A percentile compares a stretch with the other conserved stretches of the same genome.
phyloP scores from a whole-genome alignment of 1,140 invertebrate species.

The Acromyrmex echinatior region DNA sequence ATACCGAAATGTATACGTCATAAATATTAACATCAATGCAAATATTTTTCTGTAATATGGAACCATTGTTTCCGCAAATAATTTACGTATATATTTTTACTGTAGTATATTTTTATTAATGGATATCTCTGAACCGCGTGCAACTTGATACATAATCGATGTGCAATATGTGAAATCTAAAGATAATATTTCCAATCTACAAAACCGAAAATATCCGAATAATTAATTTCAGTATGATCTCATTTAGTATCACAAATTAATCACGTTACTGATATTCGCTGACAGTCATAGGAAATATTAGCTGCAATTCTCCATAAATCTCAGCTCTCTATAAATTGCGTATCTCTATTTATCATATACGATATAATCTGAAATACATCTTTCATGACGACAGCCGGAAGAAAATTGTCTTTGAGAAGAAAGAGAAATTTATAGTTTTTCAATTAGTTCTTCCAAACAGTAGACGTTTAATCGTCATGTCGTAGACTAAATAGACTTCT shows the following conservation, averaged over 20 bases:
- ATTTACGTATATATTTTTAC: constrained; percentile 54
- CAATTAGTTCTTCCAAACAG: background rate
- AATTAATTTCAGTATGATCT: constrained; percentile 49
- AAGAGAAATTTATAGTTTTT: background rate
- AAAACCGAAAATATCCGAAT: constrained; percentile 53
- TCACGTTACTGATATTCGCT: constrained; percentile 7
- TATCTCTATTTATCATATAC: background rate
- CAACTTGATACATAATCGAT: constrained; percentile 58
- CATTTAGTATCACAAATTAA: constrained; percentile 43
- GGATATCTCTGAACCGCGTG: constrained; percentile 27
- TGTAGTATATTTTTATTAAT: constrained; percentile 52
- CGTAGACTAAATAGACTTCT: background rate
- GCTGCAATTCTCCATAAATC: background rate
- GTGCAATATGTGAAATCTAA: constrained; percentile 46
- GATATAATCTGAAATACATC: background rate
- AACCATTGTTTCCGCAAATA: constrained; percentile 50
- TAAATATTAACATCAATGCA: constrained; percentile 61
- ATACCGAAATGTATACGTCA: constrained; percentile 27
- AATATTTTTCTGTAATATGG: constrained; percentile 57
- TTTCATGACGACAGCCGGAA: background rate
- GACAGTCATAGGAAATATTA: constrained; percentile 19
- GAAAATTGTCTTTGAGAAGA: background rate
- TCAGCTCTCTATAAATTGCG: background rate
- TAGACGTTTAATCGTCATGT: background rate
- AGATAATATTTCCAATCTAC: constrained; percentile 55